Conservation (phyloP, 2,113 vertebrate genomes). For the Artemisiospiza belli region DNA sequence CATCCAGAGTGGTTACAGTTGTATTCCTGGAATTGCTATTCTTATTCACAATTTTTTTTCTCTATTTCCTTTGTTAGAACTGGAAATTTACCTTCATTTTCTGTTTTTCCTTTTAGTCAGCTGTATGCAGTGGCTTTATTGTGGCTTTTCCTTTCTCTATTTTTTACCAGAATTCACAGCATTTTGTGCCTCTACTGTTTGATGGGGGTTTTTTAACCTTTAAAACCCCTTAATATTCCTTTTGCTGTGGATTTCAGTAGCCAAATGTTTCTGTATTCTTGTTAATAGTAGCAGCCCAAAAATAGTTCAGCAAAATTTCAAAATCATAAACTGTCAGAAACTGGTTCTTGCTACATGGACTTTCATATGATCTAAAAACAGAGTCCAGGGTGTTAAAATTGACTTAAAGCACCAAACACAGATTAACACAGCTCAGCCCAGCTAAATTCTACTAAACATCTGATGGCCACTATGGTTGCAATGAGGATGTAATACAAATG, state of each 20-base stretch:
- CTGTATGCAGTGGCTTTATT: background rate
- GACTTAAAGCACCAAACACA: background rate
- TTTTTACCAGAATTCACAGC: background rate
- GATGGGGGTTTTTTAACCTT: rapidly evolving
- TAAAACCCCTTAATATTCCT: background rate
- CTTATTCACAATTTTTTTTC: background rate
- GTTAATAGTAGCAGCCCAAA: background rate
- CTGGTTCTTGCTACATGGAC: background rate
- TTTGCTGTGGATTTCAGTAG: background rate
- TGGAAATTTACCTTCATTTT: background rate
- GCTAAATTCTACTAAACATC: background rate
- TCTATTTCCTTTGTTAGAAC: background rate
- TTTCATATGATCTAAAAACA: background rate
- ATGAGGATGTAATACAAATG: background rate
- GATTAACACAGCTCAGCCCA: background rate
- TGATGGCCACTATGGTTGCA: background rate
- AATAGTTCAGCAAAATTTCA: background rate
- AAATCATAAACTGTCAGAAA: background rate
- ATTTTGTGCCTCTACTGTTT: background rate
- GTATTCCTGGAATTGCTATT: conserved; percentile 16
- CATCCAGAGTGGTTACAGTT: background rate
- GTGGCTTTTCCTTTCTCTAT: background rate
- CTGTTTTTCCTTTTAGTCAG: background rate
- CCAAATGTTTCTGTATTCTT: background rate
- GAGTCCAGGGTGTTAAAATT: background rate